Evolutionary conservation across 2,888 invertebrate genomes (phyloP).

Genomic region (Lucinisca nassula): DNA sequence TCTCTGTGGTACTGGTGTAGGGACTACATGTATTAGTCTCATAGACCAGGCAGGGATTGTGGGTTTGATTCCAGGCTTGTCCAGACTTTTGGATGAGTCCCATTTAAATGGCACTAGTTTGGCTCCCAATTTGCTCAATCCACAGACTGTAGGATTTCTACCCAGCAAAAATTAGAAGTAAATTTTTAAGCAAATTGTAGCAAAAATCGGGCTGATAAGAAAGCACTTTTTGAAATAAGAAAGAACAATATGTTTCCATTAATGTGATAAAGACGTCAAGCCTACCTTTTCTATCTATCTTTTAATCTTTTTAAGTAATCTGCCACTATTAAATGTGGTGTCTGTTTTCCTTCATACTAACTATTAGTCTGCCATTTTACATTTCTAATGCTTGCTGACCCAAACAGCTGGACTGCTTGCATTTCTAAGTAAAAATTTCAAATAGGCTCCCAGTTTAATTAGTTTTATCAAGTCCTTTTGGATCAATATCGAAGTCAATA

Average conservation of each 20-base stretch:
- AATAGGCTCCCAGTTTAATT: background rate
- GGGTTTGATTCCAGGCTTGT: too few species aligned
- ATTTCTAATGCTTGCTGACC: constrained; percentile 6
- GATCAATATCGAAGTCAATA: constrained; percentile 65
- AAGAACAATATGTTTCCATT: background rate
- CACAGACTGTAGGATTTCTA: too few species aligned
- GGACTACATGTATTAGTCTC: too few species aligned
- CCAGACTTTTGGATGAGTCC: too few species aligned
- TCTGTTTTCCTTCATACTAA: background rate
- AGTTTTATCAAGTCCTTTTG: constrained; percentile 9
- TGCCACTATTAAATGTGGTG: background rate
- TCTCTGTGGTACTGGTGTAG: too few species aligned
- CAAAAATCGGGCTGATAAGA: background rate
- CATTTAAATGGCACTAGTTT: too few species aligned
- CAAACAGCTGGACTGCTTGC: background rate
- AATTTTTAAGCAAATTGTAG: too few species aligned
- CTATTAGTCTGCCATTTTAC: constrained; percentile 6
- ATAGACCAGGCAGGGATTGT: too few species aligned
- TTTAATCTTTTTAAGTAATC: background rate
- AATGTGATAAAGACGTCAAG: background rate
- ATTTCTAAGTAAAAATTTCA: constrained; percentile 7
- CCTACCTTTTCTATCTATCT: background rate
- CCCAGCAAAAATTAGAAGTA: too few species aligned
- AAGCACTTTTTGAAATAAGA: background rate
- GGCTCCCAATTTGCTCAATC: too few species aligned